A percentile compares a stretch with the other conserved stretches of the same genome.
Conservation (phyloP, 2,797 vertebrate genomes). For the Echiichthys vipera region DNA sequence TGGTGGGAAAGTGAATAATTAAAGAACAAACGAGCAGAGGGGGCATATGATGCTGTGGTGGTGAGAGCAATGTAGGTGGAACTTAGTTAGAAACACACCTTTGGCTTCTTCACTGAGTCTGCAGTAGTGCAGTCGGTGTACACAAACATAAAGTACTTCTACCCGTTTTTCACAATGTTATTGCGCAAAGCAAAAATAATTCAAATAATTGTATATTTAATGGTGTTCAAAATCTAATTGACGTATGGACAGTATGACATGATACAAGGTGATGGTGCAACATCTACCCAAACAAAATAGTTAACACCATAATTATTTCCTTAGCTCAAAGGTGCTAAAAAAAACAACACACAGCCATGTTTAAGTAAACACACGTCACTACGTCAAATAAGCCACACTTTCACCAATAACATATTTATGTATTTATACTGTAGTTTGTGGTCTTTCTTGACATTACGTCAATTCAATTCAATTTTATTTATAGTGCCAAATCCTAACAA, state of each 20-base stretch:
- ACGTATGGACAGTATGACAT: background rate
- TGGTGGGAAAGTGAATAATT: constrained; percentile 40
- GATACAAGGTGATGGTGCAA: background rate
- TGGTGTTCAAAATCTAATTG: background rate
- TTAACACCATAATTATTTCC: background rate
- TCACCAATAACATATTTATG: too few relatives aligned
- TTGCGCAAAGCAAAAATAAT: background rate
- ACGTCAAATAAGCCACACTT: too few relatives aligned
- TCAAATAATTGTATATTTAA: too few relatives aligned
- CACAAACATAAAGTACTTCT: background rate
- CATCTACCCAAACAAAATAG: background rate
- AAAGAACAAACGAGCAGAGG: constrained; percentile 19
- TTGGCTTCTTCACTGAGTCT: background rate
- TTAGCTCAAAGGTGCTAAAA: background rate
- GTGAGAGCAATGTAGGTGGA: constrained; percentile 41
- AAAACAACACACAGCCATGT: too few relatives aligned
- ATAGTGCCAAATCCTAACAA: too few relatives aligned
- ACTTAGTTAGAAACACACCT: constrained; percentile 20
- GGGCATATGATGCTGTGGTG: constrained; percentile 12
- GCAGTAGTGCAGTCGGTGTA: background rate
- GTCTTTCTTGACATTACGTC: too few relatives aligned
- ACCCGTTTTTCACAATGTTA: background rate
- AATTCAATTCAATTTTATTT: too few relatives aligned
- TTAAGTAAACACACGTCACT: too few relatives aligned
- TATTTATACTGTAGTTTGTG: too few relatives aligned